These are phyloP conservation scores for Augiades crinisus DNA, from an alignment of 2,888 invertebrate genomes.

Conservation along the genomic window DNA sequence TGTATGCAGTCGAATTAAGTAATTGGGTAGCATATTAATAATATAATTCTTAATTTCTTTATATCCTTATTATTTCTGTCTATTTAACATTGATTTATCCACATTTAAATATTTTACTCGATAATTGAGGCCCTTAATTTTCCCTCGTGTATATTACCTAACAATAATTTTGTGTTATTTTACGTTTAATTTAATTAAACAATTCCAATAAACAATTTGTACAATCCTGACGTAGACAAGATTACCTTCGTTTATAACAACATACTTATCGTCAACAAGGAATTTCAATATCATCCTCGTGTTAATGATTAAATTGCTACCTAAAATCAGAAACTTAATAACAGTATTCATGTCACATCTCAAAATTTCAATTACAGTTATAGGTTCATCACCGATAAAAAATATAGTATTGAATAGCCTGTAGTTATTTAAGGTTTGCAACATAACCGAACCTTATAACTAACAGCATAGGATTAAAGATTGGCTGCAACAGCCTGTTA, in stretches of 20 bases:
- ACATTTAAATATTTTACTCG: too few relatives aligned
- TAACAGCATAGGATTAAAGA: background rate
- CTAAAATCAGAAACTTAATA: conserved; percentile 2
- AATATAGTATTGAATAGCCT: background rate
- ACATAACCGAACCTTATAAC: background rate
- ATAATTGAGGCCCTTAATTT: too few relatives aligned
- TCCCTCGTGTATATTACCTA: too few relatives aligned
- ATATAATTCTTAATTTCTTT: too few relatives aligned
- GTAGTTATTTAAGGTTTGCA: background rate
- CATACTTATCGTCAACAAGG: background rate
- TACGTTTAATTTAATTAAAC: background rate
- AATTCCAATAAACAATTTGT: background rate
- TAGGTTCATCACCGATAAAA: background rate
- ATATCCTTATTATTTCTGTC: too few relatives aligned
- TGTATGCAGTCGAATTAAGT: too few relatives aligned
- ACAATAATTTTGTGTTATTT: too few relatives aligned
- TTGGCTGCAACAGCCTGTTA: background rate
- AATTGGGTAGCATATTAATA: too few relatives aligned
- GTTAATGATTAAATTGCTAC: conserved; percentile 6
- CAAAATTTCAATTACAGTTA: conserved; percentile 21
- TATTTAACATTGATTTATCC: too few relatives aligned
- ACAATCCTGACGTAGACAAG: background rate
- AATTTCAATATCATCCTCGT: conserved; percentile 1
- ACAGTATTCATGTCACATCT: conserved; percentile 1
- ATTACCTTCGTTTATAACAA: background rate